These are phyloP conservation scores for Calyptomena viridis DNA, from an alignment of 2,113 vertebrate genomes.

Conservation along the genomic window DNA sequence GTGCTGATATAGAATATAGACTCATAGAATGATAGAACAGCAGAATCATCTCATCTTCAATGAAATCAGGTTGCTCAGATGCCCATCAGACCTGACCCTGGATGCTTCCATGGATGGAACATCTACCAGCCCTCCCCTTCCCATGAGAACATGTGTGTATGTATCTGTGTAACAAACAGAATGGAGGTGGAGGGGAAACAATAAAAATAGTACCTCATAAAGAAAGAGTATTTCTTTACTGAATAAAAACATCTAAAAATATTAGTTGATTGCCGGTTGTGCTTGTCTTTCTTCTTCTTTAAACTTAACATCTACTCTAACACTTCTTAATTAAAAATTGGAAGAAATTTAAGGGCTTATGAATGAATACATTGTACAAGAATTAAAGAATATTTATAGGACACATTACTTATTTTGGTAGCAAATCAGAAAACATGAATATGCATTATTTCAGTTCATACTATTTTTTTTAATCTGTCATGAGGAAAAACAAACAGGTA, in stretches of 20 bases:
- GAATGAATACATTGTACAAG: not conserved
- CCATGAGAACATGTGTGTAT: not conserved
- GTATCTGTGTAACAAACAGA: not conserved
- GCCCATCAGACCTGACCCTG: not conserved
- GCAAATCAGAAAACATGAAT: not conserved
- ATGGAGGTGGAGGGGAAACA: not conserved
- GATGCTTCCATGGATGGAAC: not conserved
- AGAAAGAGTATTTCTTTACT: not conserved
- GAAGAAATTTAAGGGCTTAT: not conserved
- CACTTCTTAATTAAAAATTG: not conserved
- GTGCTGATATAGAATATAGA: not conserved
- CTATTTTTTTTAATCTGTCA: slow-evolving; percentile 5
- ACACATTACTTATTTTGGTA: not conserved
- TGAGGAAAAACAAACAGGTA: slow-evolving; percentile 22
- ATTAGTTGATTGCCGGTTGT: not conserved
- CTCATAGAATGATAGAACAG: not conserved
- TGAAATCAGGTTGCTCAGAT: not conserved
- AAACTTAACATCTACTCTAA: not conserved
- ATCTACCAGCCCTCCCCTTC: not conserved
- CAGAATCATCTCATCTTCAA: too few species aligned
- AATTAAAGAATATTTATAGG: not conserved
- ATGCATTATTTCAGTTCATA: not conserved
- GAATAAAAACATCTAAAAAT: not conserved
- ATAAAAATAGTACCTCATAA: not conserved
- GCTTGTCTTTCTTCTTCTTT: not conserved